Conservation (phyloP, 2,888 invertebrate species). For the Epinotia demarniana region DNA sequence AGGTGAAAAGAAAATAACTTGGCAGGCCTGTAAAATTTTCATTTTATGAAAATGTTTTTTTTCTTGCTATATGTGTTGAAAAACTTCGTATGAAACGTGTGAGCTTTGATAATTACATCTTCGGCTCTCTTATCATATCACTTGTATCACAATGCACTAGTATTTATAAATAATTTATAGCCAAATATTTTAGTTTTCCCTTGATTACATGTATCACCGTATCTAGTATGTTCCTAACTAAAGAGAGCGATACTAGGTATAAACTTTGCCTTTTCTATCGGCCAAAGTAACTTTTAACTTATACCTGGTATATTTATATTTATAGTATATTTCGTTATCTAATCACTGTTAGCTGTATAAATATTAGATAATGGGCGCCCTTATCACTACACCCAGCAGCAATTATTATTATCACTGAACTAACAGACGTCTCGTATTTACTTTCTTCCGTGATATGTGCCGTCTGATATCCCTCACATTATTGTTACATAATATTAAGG, state of each 20-base stretch:
- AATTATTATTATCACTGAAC: constrained; percentile 80
- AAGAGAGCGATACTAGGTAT: neutral
- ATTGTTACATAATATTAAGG: constrained; percentile 41
- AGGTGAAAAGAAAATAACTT: no score
- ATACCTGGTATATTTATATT: constrained; percentile 55
- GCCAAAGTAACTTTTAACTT: constrained; percentile 58
- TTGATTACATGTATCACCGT: no score
- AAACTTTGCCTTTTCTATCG: constrained; percentile 34
- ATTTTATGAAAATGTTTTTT: no score
- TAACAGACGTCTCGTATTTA: constrained; percentile 53
- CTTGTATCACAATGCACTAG: no score
- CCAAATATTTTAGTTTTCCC: no score
- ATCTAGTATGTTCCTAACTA: neutral
- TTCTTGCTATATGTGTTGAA: no score
- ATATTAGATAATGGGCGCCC: constrained; percentile 77
- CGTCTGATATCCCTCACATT: constrained; percentile 51
- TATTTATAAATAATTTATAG: no score
- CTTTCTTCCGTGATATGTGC: constrained; percentile 66
- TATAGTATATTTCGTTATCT: constrained; percentile 66
- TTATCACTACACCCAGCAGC: constrained; percentile 78
- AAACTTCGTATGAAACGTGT: no score
- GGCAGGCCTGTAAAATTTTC: no score
- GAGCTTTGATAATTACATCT: no score
- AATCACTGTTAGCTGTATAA: constrained; percentile 71
- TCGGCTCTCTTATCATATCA: no score